Evolutionary conservation across 2,797 vertebrate genomes (phyloP), one percentile per base, ranked within the genome.

Genomic region (Lagodon rhomboides): DNA sequence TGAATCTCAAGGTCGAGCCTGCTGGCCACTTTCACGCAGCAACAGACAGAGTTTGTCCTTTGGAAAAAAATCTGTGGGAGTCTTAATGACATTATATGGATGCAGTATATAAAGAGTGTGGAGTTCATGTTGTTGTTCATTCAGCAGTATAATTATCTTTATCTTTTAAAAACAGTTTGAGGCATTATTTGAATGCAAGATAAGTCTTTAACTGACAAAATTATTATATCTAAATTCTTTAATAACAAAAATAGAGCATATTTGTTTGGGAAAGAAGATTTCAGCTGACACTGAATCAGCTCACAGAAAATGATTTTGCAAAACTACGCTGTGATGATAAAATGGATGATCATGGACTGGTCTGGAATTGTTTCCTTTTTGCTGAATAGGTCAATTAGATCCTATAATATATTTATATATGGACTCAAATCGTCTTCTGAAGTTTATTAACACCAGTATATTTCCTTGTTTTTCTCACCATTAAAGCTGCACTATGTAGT

Each of bases 1-100:
- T 72, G 64, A 59, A 59, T 58, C 62, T 73, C 22, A 58, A 76
- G 73, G 80, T 86, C 79, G 74, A 73, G 75, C 23, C 82, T 84
- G 34, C 27, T 25, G 73, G 81, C 67, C 54, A 73, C 64, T 55
- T 10, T 18, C 23, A 63, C 9, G 5, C 51, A 8, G 64, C 55
- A 58, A 51, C 44, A 61, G 20, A 62, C 34, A 58, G 34, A 58
- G 34, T 68, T 68, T 68, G 78, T 75, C 53, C 73, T 72, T 66
- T 1, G 17, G 38, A 53, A 73, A 38, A 49, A 67, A 63, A 50
- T 51, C 59, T 30, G 73, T 68, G 68, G 78, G 80, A 78, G 75
- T 77, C 53, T 73, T 41, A 6, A 68, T 79, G 69, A 38, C 51
- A 58, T 75, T 61, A 38, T 50, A 16, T 43, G n/a, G 5, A 22